Evolutionary conservation across 2,888 invertebrate species (phyloP), one percentile per base, ranked within the genome.

Genomic region (Ceramica pisi): DNA sequence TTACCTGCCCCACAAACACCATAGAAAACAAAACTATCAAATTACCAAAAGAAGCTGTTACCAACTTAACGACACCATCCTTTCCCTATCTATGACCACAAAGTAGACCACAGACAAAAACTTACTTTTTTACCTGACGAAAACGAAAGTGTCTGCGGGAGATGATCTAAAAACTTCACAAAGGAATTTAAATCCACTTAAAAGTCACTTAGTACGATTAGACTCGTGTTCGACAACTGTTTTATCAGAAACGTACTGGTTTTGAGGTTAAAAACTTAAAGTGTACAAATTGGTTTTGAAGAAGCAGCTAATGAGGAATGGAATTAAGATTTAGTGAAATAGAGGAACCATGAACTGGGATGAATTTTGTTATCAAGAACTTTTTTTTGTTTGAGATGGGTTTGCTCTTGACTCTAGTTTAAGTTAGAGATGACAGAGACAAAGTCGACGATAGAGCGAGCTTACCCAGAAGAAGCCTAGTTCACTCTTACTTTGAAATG

Each of bases 101-200:
- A 70, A 78, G 71, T 74, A 67, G 66, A 71, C 78, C 79, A 57
- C 75, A 86, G 78, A 75, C 72, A 86, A 87, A 87, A 87, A 88
- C 23, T 68, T 23, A 77, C 64, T 67, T 38, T 72, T 75, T 81
- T 85, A 85, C 83, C 84, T 79, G 81, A 75, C 44, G 84, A 89
- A 87, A 89, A 61, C 77, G 86, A 89, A 81, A 89, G 89, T 89
- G 86, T 81, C 69, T 41, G 31, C 59, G 48, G 48, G 50, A 74
- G 79, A 81, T 26, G 50, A 10, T 59, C 64, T 59, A 88, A 86
- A 89, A 83, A 79, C 78, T 51, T 26, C 55, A 83, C 84, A 78
- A 79, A 75, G 82, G 85, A 83, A 88, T 87, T 79, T 55, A 60
- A 70, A 75, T 71, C 78, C 87, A 89, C 89, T 90, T 87, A 87